A percentile compares a stretch with the other conserved stretches of the same genome.
Conservation (phyloP, 2,797 vertebrate species). For the Accipiter minullus region DNA sequence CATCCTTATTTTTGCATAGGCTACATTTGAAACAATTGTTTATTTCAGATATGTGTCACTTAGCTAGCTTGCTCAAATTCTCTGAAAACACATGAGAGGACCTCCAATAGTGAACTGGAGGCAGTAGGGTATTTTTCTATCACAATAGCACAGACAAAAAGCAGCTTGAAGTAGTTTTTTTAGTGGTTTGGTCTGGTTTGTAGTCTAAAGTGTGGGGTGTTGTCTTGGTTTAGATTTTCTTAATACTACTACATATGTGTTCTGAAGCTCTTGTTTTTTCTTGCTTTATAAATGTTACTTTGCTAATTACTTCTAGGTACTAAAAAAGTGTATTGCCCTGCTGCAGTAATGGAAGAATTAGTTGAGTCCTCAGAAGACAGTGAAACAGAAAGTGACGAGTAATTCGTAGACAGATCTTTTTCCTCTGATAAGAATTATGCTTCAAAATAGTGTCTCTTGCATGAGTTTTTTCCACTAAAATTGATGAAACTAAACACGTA, state of each 20-base stretch:
- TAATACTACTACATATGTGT: neutral
- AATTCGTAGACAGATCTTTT: neutral
- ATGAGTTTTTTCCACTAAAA: neutral
- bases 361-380: neutral
- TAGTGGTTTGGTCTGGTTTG: neutral
- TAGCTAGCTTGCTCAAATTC: neutral
- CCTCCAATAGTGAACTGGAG: neutral
- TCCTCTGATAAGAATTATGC: neutral
- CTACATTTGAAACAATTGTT: neutral
- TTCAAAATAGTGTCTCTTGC: neutral
- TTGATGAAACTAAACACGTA: neutral
- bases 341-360: neutral
- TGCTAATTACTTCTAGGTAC: neutral
- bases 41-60: neutral
- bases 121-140: neutral
- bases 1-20: neutral
- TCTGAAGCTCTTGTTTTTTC: neutral
- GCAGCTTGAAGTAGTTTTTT: neutral
- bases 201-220: neutral
- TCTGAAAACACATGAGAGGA: neutral
- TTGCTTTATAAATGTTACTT: neutral
- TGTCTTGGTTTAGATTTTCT: neutral
- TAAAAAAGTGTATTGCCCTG: neutral
- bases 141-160: neutral
- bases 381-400: conserved; percentile 60